Evolutionary conservation across 2,113 vertebrate species (phyloP), one percentile per base, ranked within the genome.

Genomic region (Anser cygnoides): DNA sequence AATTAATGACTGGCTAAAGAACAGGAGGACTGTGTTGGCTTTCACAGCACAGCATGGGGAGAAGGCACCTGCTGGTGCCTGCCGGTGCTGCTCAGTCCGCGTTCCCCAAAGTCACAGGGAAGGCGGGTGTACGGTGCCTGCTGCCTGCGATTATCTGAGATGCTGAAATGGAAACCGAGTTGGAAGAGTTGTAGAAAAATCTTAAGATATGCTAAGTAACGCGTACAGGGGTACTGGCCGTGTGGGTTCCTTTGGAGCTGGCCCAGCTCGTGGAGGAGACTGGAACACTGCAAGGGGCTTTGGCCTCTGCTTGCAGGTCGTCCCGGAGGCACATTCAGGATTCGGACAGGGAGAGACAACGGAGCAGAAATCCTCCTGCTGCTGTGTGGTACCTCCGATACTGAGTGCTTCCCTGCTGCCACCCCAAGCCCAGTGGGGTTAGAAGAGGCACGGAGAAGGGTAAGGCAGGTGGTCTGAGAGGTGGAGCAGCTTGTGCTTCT

Each of bases 221-320:
- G 20, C 6, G 7, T 44, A 10, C 4, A 7, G 23, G 61, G 50
- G 54, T 92, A 14, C 23, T 37, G 68, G 58, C 49, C 18, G 1
- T 0, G 0, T 61, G 2, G 37, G 0, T 1, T 77, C 55, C 8
- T 35, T 46, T 6, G 0, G 20, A 15, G 82, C 44, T 81, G 44
- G 84, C 44, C 61, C 41, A 5, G 4, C 78, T 90, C 37, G 52
- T 79, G 46, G 52, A 82, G 61, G 26, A 58, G 33, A 6, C 33
- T 46, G 7, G 58, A 93, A 15, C 7, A 0, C 57, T 75, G 82
- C 26, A 43, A 72, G 67, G 29, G 46, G 46, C 18, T 57, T 87
- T 41, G 77, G 20, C 20, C 25, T 62, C 57, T 81, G 29, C 61
- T 57, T 74, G 3, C 44, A 26, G 26, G n/a, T 50, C 92, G 49